A percentile compares a stretch with the other conserved stretches of the same genome.
Conservation (phyloP, 2,797 vertebrate genomes). For the Diglossa cyanea region DNA sequence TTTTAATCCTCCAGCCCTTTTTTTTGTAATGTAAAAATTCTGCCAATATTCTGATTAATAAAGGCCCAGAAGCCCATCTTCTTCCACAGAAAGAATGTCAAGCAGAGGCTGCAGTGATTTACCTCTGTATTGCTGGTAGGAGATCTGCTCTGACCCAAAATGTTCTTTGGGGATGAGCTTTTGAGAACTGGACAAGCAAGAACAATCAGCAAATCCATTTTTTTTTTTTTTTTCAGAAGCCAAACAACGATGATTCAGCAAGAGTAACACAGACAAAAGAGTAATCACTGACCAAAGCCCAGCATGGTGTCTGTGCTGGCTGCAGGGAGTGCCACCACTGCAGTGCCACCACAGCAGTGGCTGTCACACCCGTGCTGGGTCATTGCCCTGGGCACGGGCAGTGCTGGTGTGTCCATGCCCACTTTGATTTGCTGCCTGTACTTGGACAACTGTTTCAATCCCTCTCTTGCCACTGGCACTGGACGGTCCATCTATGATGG, state of each 20-base stretch:
- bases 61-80: not conserved
- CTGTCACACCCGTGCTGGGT: not conserved
- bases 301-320: not conserved
- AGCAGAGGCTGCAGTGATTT: not conserved
- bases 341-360: not conserved
- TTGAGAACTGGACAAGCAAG: not conserved
- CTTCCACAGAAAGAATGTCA: not conserved
- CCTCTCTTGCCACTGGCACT: not conserved
- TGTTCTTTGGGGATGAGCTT: not conserved
- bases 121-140: not conserved
- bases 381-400: accelerated
- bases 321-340: not conserved
- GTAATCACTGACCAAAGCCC: not conserved
- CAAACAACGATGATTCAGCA: not conserved
- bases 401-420: accelerated
- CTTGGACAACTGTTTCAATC: not conserved
- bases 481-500: accelerated
- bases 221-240: not conserved
- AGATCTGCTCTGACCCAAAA: not conserved
- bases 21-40: not conserved
- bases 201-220: not conserved
- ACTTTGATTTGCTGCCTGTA: not conserved
- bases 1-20: not conserved
- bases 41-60: not conserved
- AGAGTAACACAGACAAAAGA: not conserved